phyloP scores from a whole-genome alignment of 2,888 invertebrate genomes.

The Acrobasis suavella region DNA sequence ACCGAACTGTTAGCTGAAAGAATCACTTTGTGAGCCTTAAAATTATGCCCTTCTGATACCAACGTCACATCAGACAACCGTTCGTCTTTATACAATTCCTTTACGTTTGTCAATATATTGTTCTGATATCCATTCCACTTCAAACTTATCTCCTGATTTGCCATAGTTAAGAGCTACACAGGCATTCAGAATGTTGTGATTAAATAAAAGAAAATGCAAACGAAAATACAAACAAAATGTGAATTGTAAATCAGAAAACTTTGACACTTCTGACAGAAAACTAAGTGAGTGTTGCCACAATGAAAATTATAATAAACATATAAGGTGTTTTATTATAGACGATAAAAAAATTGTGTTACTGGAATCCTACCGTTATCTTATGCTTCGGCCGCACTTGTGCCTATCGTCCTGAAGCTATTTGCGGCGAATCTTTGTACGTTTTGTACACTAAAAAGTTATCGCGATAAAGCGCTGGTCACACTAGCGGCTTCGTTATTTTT shows the following conservation, averaged over 20 bases:
- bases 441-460: no score
- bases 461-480: no score
- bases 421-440: no score
- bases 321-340: background rate
- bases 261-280: slow-evolving; percentile 24
- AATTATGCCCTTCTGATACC: slow-evolving; percentile 85
- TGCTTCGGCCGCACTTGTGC: no score
- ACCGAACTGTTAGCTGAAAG: slow-evolving; percentile 86
- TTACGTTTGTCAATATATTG: slow-evolving; percentile 85
- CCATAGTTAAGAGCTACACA: slow-evolving; percentile 50
- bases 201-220: slow-evolving; percentile 39
- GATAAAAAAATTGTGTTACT: no score
- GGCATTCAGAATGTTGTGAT: slow-evolving; percentile 40
- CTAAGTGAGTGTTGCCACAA: slow-evolving; percentile 1
- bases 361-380: no score
- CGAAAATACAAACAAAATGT: slow-evolving; percentile 33
- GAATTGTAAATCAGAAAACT: slow-evolving; percentile 33
- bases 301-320: background rate
- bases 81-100: slow-evolving; percentile 85
- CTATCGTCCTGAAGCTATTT: no score
- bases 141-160: slow-evolving; percentile 84
- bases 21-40: slow-evolving; percentile 86
- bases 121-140: slow-evolving; percentile 87
- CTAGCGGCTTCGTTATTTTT: no score
- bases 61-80: slow-evolving; percentile 86